Percentiles rank a stretch among this genome's conserved stretches.
These are phyloP conservation scores for Acanthosepion pharaonis DNA, from an alignment of 2,888 invertebrate genomes.

Conservation along the genomic window DNA sequence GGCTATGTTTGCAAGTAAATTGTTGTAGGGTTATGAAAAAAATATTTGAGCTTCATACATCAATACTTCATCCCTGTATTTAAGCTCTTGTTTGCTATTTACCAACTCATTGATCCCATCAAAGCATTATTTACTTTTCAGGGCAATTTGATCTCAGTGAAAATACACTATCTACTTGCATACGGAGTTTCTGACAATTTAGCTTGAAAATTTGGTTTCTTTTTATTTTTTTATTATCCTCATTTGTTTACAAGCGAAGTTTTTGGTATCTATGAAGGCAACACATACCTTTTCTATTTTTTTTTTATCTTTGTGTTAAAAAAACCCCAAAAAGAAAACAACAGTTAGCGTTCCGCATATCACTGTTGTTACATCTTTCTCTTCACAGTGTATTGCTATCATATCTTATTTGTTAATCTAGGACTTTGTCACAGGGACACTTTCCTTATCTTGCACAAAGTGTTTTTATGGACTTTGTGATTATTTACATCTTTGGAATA, in stretches of 20 bases:
- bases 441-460: neutral
- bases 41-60: too few species aligned
- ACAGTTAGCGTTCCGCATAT: neutral
- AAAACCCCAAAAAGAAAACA: neutral
- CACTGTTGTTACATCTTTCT: neutral
- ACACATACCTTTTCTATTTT: neutral
- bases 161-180: neutral
- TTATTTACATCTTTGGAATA: neutral
- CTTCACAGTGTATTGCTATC: neutral
- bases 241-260: too few species aligned
- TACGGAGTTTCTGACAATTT: neutral
- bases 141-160: neutral
- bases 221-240: neutral
- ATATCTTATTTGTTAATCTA: neutral
- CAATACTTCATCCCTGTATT: too few species aligned
- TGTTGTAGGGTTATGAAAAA: too few species aligned
- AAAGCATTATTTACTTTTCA: neutral
- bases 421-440: neutral
- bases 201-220: neutral
- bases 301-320: neutral
- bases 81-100: too few species aligned
- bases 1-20: too few species aligned
- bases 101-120: too few species aligned
- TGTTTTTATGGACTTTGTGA: neutral
- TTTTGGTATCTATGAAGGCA: too few species aligned